Base-by-base conservation (phyloP, 2,888 invertebrate genomes). In the Apotomis betuletana region DNA sequence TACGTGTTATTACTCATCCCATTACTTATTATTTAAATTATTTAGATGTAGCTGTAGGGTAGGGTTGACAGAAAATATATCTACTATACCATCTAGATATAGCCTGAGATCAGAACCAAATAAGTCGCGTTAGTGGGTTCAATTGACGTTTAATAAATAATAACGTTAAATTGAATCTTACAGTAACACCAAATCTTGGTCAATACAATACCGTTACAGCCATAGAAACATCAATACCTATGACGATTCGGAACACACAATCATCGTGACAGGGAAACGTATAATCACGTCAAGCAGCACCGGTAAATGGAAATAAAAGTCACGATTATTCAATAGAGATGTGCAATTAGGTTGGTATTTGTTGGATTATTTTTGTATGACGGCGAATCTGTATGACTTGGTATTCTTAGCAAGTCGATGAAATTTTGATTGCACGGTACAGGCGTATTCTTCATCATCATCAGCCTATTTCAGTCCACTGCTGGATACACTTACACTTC, bases 251-350 rank as follows among this genome's bases (percentile, higher is more conserved):
- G 55, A 54, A 46, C 55, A 46, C n/a, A 64, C 55, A 57, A 46
- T 46, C 27, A 65, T 12, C 64, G 44, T 55, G 64, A 44, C 55
- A 9, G 6, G 27, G 46, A 44, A 46, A 57, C 55, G 36, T 65
- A 65, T 65, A 65, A 36, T 57, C 49, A 65, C 46, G 55, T 46
- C 55, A 54, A 41, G 44, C 54, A 46, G 10, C 49, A 65, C 12
- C 65, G 70, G 70, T 70, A 70, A 70, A 70, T 46, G 49, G 60
- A 55, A 27, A 67, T 38, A 49, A 49, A 54, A 65, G 60, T 70
- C 70, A 61, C 54, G 60, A 65, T 70, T 67, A 60, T 60, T 60
- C 65, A 65, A 65, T 54, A 38, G 64, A 60, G n/a, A 15, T 27
- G 8, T 54, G 55, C 12, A 41, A 55, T 10, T 44, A n/a, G 41